A percentile compares a stretch with the other conserved stretches of the same genome.
These are phyloP conservation scores for Xanthorhoe designata DNA, from an alignment of 2,888 invertebrate species.

Conservation along the genomic window DNA sequence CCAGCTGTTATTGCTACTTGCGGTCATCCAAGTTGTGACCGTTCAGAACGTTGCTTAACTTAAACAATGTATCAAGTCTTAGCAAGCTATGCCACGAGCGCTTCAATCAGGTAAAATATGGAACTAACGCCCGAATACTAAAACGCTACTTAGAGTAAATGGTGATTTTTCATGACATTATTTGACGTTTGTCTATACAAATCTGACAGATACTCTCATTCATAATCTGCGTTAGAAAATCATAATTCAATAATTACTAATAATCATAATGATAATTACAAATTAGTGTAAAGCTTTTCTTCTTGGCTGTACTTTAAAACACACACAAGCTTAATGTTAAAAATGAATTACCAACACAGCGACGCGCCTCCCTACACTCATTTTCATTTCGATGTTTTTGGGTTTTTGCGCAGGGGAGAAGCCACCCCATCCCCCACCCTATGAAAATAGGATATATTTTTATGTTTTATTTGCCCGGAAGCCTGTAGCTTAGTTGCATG, in stretches of 20 bases:
- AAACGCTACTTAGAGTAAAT: too few relatives aligned
- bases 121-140: too few relatives aligned
- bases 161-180: too few relatives aligned
- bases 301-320: slow-evolving; percentile 82
- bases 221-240: too few relatives aligned
- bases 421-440: slow-evolving; percentile 73
- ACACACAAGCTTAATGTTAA: slow-evolving; percentile 84
- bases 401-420: slow-evolving; percentile 83
- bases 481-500: slow-evolving; percentile 85
- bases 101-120: too few relatives aligned
- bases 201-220: too few relatives aligned
- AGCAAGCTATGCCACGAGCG: too few relatives aligned
- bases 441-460: slow-evolving; percentile 86
- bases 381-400: slow-evolving; percentile 86
- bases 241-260: slow-evolving; percentile 21
- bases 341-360: slow-evolving; percentile 85
- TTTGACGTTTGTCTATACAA: too few relatives aligned
- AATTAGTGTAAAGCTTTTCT: slow-evolving; percentile 44
- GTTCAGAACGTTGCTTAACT: too few relatives aligned
- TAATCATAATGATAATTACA: slow-evolving; percentile 35
- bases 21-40: too few relatives aligned
- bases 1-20: too few relatives aligned
- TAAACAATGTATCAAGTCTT: too few relatives aligned
- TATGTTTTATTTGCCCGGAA: slow-evolving; percentile 86
- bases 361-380: slow-evolving; percentile 80